Evolutionary conservation across 2,888 invertebrate genomes (phyloP).

Genomic region (Polylopha cassiicola): DNA sequence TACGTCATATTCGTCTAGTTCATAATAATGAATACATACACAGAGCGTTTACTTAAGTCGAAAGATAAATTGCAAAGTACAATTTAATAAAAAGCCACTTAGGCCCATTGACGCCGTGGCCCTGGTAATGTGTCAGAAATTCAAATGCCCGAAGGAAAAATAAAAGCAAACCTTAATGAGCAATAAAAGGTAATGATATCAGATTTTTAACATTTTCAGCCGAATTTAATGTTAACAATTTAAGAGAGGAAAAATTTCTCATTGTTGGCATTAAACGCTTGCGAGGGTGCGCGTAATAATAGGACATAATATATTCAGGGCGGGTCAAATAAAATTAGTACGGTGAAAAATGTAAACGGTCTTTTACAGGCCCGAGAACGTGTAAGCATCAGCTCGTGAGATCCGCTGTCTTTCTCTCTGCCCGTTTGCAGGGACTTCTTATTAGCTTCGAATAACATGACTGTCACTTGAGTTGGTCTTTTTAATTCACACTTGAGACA

Average conservation of each 20-base stretch:
- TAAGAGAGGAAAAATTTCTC: constrained; percentile 59
- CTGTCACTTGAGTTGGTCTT: too few species aligned
- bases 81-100: constrained; percentile 19
- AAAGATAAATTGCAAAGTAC: constrained; percentile 8
- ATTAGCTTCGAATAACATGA: too few species aligned
- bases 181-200: constrained; percentile 60
- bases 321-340: constrained; percentile 77
- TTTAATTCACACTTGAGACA: too few species aligned
- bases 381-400: constrained; percentile 60
- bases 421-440: constrained; percentile 35
- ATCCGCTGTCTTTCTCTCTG: constrained; percentile 42
- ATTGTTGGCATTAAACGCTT: constrained; percentile 68
- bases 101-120: constrained; percentile 19
- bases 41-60: too few species aligned
- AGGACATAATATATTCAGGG: constrained; percentile 75
- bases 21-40: too few species aligned
- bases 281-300: constrained; percentile 66
- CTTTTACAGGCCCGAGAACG: constrained; percentile 66
- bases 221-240: constrained; percentile 69
- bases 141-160: constrained; percentile 43
- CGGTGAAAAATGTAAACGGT: constrained; percentile 76
- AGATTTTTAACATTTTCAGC: constrained; percentile 60
- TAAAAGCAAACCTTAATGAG: constrained; percentile 57
- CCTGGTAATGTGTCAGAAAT: constrained; percentile 26
- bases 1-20: too few species aligned